phyloP scores from a whole-genome alignment of 2,113 vertebrate species.

The Tricholaema leucomelas region DNA sequence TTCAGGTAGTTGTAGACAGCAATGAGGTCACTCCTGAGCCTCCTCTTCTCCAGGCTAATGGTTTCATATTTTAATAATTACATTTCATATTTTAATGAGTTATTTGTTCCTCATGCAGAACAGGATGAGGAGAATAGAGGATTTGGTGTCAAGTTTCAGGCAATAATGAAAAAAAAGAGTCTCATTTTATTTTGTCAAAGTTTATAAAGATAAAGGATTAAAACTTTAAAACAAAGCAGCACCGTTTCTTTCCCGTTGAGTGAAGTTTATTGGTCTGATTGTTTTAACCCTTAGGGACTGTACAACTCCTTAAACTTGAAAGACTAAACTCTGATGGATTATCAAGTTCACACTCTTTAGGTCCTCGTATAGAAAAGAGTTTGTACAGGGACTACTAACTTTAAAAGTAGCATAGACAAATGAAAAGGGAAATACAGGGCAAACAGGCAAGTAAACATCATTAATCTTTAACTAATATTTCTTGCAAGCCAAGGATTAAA shows the following conservation, averaged over 20 bases:
- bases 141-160: background rate
- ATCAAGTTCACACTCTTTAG: background rate
- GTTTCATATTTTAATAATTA: background rate
- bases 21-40: too few relatives aligned
- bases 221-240: background rate
- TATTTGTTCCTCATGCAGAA: background rate
- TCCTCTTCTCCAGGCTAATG: too few relatives aligned
- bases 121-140: background rate
- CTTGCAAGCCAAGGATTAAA: background rate
- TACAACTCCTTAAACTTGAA: background rate
- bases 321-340: background rate
- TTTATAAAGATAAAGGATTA: background rate
- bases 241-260: background rate
- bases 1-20: too few relatives aligned
- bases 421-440: slow-evolving; percentile 13
- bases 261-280: background rate
- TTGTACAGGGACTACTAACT: background rate
- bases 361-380: background rate
- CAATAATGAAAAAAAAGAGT: background rate
- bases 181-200: background rate
- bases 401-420: slow-evolving; percentile 23
- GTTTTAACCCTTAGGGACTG: background rate
- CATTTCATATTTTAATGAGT: background rate
- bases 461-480: slow-evolving; percentile 39
- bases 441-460: slow-evolving; percentile 48